These are phyloP conservation scores for Drosophila truncata DNA, from an alignment of 1,140 invertebrate species.

Conservation along the genomic window DNA sequence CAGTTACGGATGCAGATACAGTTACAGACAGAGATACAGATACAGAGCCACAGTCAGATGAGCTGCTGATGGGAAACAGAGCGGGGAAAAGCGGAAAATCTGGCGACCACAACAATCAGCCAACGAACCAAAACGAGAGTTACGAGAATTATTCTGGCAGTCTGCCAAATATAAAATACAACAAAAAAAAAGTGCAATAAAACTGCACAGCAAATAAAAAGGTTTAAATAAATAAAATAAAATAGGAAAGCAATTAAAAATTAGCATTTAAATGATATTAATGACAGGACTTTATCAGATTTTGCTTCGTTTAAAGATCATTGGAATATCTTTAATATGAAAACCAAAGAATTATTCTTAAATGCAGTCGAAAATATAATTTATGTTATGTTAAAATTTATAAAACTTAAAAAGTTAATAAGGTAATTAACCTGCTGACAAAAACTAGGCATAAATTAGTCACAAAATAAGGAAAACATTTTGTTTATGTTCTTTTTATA, in stretches of 20 bases:
- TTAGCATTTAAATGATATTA: neutral
- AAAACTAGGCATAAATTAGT: neutral
- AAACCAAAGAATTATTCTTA: neutral
- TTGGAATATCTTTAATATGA: too few species aligned
- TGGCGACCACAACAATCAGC: conserved; percentile 41
- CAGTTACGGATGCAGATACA: conserved; percentile 14
- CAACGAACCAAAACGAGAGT: conserved; percentile 63
- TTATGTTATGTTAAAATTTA: neutral
- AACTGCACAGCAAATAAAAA: conserved; percentile 5
- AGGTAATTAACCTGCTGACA: neutral
- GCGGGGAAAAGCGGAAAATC: neutral
- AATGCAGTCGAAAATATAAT: too few species aligned
- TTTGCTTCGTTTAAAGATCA: neutral
- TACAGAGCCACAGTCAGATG: neutral
- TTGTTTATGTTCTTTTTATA: neutral
- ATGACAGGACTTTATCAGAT: neutral
- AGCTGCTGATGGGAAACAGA: neutral
- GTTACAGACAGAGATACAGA: neutral
- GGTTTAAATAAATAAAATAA: too few species aligned
- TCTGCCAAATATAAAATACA: conserved; percentile 40
- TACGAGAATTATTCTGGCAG: conserved; percentile 74
- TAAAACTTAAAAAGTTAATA: neutral
- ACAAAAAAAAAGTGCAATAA: conserved; percentile 19
- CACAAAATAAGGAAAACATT: neutral
- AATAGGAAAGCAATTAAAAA: neutral